Conservation (phyloP, 1,140 invertebrate species). For the Platorchestia sp. region DNA sequence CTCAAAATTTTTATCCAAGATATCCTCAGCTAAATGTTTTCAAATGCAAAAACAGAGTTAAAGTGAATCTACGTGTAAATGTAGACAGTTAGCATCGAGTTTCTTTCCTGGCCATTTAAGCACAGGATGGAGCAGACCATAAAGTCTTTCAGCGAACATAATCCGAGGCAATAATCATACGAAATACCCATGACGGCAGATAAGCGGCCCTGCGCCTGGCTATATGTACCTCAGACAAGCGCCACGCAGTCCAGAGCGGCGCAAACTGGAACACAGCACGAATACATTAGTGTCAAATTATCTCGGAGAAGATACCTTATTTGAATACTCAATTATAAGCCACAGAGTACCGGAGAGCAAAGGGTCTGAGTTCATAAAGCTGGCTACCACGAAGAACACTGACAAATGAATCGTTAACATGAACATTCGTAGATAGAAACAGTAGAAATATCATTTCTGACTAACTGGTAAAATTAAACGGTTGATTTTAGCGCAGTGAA, state of each 20-base stretch:
- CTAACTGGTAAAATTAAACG: neutral
- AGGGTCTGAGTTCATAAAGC: neutral
- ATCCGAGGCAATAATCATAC: neutral
- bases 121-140: neutral
- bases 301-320: neutral
- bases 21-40: neutral
- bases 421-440: neutral
- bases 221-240: neutral
- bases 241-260: neutral
- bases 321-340: neutral
- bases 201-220: neutral
- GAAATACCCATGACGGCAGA: neutral
- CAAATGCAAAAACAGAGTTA: neutral
- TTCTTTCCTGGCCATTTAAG: neutral
- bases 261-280: neutral
- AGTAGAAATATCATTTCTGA: neutral
- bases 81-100: neutral
- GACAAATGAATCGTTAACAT: neutral
- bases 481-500: neutral
- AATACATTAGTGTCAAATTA: neutral
- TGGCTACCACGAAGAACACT: neutral
- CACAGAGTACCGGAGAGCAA: neutral
- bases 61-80: neutral
- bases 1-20: neutral
- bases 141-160: neutral